phyloP scores from a whole-genome alignment of 1,140 invertebrate genomes.

The Eufriesea mexicana region DNA sequence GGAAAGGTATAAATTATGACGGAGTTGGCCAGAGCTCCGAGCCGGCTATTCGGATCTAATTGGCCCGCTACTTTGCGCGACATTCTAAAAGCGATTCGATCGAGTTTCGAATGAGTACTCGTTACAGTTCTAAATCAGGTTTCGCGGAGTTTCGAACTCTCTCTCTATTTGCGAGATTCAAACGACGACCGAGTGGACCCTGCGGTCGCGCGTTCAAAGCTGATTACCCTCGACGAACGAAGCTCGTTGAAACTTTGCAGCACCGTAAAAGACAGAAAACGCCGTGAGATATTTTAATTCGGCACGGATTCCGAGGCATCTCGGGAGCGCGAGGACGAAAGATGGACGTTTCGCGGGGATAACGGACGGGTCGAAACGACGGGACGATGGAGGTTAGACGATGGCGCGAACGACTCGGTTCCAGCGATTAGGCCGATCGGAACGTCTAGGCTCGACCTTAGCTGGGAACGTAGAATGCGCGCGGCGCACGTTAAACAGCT shows the following conservation, averaged over 20 bases:
- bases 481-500: background rate
- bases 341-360: no score
- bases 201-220: constrained; percentile 17
- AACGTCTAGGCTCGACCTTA: constrained; percentile 8
- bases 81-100: constrained; percentile 4
- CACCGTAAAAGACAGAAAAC: background rate
- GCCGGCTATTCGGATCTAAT: background rate
- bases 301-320: no score
- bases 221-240: constrained; percentile 17
- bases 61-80: constrained; percentile 3
- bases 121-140: constrained; percentile 32
- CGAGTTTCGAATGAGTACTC: constrained; percentile 16
- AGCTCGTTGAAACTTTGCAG: background rate
- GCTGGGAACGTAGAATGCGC: background rate
- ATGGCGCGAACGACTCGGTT: background rate
- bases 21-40: background rate
- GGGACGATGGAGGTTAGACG: no score
- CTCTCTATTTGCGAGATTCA: background rate
- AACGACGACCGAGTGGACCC: constrained; percentile 3
- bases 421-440: background rate
- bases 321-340: background rate
- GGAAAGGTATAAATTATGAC: background rate
- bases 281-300: no score
- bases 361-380: no score
- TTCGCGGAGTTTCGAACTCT: constrained; percentile 15